Evolutionary conservation across 2,797 vertebrate genomes (phyloP), one percentile per base, ranked within the genome.

Genomic region (Cossypha caffra): DNA sequence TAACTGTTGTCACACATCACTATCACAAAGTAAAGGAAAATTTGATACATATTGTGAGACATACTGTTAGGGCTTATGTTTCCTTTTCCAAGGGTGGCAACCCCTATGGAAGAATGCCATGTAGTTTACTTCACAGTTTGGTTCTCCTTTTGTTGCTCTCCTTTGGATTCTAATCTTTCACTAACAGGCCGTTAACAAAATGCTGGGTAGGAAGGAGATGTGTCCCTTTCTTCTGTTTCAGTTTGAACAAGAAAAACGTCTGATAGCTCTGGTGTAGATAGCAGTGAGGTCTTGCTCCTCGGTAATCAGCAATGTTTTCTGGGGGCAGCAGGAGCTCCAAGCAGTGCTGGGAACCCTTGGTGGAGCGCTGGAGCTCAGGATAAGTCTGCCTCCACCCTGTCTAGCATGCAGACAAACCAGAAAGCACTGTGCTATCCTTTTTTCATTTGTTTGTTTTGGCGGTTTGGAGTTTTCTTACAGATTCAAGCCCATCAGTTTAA

Each of bases 21-120:
- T 80, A 83, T 88, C 84, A 79, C 17, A 51, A 42, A 61, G 47
- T 40, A 86, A 86, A 78, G 81, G 80, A 92, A 95, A 88, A 80
- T 29, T 31, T 75, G 42, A 64, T 74, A 55, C 0, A 0, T 37
- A 48, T 23, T 66, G 57, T 81, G 61, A 74, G 52, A 55, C 52
- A 42, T 57, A 12, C 16, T 77, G 3, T 55, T 77, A 62, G 16
- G 43, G 8, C 11, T 88, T 68, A 51, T 4, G 1, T 45, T 94
- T 24, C 59, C 28, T 83, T 54, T 79, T 64, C 50, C 40, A 26
- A 54, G 35, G 63, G 58, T 75, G 67, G 83, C 91, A 93, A 81
- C 47, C 38, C 33, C 55, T 92, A 5, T n/a, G 16, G 17, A 37
- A 87, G 80, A 86, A 71, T 74, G 42, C 42, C 45, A 17, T 50